Evolutionary conservation across 1,140 invertebrate species (phyloP).

Genomic region (Euglossa dilemma): DNA sequence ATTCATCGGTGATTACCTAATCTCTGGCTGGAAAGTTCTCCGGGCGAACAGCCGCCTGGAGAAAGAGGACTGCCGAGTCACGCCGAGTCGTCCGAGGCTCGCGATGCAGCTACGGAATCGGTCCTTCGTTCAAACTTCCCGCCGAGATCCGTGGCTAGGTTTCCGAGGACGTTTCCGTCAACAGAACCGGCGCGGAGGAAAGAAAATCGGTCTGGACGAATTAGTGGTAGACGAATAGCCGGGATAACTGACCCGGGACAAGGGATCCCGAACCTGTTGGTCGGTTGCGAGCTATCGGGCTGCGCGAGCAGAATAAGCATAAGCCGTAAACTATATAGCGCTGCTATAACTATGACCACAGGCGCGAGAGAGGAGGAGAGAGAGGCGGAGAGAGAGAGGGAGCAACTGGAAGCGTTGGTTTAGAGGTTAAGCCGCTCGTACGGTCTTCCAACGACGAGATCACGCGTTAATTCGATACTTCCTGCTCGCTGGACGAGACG

Average conservation of each 20-base stretch:
- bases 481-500: conserved; percentile 60
- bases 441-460: conserved; percentile 59
- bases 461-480: conserved; percentile 75
- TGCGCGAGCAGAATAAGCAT: not conserved
- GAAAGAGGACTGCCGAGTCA: conserved; percentile 1
- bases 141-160: not conserved
- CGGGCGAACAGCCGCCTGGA: not conserved
- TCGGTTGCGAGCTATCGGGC: conserved; percentile 6
- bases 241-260: conserved; percentile 46
- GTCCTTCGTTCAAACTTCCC: not conserved
- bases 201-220: conserved; percentile 28
- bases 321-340: conserved; percentile 41
- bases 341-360: conserved; percentile 9
- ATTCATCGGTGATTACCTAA: conserved; percentile 23
- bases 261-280: conserved; percentile 31
- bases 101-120: not conserved
- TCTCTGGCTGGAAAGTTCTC: conserved; percentile 13
- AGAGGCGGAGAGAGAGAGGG: not conserved
- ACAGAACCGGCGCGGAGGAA: not conserved
- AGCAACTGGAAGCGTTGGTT: conserved; percentile 1
- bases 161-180: not conserved
- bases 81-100: not conserved
- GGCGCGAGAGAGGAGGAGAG: not conserved
- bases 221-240: not conserved
- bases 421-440: conserved; percentile 55